phyloP scores from a whole-genome alignment of 2,888 invertebrate genomes.

The Nymphalis c-album region DNA sequence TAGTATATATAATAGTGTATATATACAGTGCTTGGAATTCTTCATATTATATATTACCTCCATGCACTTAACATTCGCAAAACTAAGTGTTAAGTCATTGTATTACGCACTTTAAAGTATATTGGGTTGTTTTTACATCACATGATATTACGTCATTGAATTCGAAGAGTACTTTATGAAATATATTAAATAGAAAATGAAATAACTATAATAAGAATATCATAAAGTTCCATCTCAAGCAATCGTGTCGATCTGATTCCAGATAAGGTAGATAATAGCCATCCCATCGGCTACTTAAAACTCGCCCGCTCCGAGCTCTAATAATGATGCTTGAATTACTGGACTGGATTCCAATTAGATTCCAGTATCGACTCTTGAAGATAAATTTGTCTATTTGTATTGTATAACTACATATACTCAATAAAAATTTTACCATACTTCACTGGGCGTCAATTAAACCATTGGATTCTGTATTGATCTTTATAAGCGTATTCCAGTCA shows the following conservation, averaged over 20 bases:
- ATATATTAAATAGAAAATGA: slow-evolving; percentile 3
- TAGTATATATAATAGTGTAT: too few species aligned
- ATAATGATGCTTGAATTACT: slow-evolving; percentile 33
- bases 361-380: slow-evolving; percentile 15
- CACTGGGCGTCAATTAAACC: too few species aligned
- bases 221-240: slow-evolving; percentile 40
- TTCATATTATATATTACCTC: too few species aligned
- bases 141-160: background rate
- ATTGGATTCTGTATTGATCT: too few species aligned
- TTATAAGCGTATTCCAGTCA: too few species aligned
- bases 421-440: too few species aligned
- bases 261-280: slow-evolving; percentile 65
- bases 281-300: slow-evolving; percentile 56
- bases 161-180: background rate
- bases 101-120: too few species aligned
- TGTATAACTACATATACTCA: too few species aligned
- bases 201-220: slow-evolving; percentile 30
- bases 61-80: too few species aligned
- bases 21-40: too few species aligned
- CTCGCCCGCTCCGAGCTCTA: slow-evolving; percentile 37
- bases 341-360: slow-evolving; percentile 31
- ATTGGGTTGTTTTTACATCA: background rate
- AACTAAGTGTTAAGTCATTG: too few species aligned
- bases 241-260: slow-evolving; percentile 58
- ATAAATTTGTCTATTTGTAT: background rate